Evolutionary conservation across 2,797 vertebrate species (phyloP), one percentile per base, ranked within the genome.

Genomic region (Poeciliopsis presidionis): DNA sequence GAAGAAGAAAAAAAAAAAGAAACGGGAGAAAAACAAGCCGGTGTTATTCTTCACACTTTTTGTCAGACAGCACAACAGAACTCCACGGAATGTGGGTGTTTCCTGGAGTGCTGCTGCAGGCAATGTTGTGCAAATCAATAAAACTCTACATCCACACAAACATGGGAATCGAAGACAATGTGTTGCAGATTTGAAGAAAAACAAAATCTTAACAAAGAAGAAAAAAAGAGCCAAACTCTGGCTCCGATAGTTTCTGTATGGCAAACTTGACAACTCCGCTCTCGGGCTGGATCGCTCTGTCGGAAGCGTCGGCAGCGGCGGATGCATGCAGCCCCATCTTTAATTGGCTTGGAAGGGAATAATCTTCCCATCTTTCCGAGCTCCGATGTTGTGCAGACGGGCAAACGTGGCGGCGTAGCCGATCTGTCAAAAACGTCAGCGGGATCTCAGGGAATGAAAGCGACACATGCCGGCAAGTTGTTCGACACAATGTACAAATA

Each of bases 371-470:
- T 92, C 89, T 92, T 88, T 85, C 86, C 47, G 75, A 83, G 86
- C 88, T 83, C 47, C 84, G 33, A 47, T 69, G 49, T 75, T 89
- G 88, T 30, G 90, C 87, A 93, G 92, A 84, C 82, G 77, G 87
- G 88, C 90, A 51, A 57, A 82, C 76, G 77, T 75, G 83, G 83
- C 87, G 67, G 83, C 86, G 61, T 77, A 13, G 22, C 82, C 90
- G 87, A 86, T 92, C 94, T 94, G 93, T 95, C 93, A 94, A 91
- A 91, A 91, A 91, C 80, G 91, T 93, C 94, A 93, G 86, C 74
- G 30, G 76, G 75, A 87, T 89, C 89, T 91, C 81, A n/a, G 79
- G 78, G 86, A 84, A 92, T 89, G 87, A 94, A 93, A 90, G 88
- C 76, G 78, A 86, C 88, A 79, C 87, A 84, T 88, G 88, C 84